Percentiles rank a stretch among this genome's conserved stretches.
These are phyloP conservation scores for Oscarella lobularis DNA, from an alignment of 37 sponge, comb jelly and placozoan genomes.

Conservation along the genomic window DNA sequence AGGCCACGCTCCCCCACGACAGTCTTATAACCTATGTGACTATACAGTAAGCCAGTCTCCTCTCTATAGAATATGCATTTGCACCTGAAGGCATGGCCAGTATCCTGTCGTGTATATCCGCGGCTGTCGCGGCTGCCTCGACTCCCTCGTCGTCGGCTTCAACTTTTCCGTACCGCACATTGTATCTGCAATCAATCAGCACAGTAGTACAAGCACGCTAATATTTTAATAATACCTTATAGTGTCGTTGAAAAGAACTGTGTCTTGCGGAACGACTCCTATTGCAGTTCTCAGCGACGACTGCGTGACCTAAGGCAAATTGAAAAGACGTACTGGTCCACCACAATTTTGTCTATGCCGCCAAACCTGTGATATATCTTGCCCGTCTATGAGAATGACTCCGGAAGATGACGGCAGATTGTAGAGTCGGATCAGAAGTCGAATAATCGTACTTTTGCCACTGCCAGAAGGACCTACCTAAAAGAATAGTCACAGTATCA, in stretches of 20 bases:
- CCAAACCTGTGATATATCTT: slow-evolving; percentile 51
- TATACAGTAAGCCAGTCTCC: background rate
- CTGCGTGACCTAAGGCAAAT: slow-evolving; percentile 30
- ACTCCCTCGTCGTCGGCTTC: slow-evolving; percentile 67
- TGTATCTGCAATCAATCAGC: slow-evolving; percentile 40
- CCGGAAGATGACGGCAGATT: slow-evolving; percentile 55
- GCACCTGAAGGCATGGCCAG: slow-evolving; percentile 59
- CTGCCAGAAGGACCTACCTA: slow-evolving; percentile 86
- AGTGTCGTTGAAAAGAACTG: slow-evolving; percentile 90
- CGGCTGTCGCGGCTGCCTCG: slow-evolving; percentile 57
- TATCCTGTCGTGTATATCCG: slow-evolving; percentile 82
- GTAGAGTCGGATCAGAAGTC: slow-evolving; percentile 93
- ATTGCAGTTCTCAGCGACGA: slow-evolving; percentile 52
- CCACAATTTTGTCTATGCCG: too few species aligned
- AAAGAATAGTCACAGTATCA: background rate
- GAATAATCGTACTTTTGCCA: slow-evolving; percentile 93
- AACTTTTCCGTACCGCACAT: slow-evolving; percentile 80
- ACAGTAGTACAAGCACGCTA: background rate
- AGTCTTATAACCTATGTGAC: slow-evolving; percentile 49
- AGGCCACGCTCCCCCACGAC: slow-evolving; percentile 95
- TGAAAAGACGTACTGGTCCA: too few species aligned
- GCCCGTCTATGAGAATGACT: slow-evolving; percentile 72
- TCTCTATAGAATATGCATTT: background rate
- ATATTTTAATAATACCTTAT: too few species aligned
- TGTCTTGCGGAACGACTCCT: slow-evolving; percentile 99